Base-by-base conservation (phyloP, 2,888 invertebrate genomes). In the Apamea sordens region DNA sequence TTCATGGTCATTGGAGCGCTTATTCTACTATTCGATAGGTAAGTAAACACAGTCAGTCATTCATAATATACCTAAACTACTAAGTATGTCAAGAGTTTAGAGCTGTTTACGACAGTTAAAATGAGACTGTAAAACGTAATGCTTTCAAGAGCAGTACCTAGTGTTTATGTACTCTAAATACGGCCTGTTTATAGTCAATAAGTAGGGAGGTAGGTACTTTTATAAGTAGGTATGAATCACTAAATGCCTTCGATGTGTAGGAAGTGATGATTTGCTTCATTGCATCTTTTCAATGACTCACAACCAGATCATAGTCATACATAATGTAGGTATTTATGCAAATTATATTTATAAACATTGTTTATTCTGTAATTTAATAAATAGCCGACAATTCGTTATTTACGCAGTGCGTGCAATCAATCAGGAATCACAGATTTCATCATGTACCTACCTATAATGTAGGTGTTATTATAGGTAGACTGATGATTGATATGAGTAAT, bases 11-110 rank as follows among this genome's bases (percentile, higher is more conserved):
- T 97, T 68, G 98, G 97, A 67, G 97, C 98, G 1, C 85, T 98
- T 1, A 97, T 98, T 83, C 92, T 97, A 24, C 87, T 97, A 36
- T 92, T 97, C 77, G 97, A 97, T 94, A 94, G 95, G 97, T 97
- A 92, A 94, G 97, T 88, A 65, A n/a, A 56, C n/a, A 74, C 8
- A 69, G 32, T 5, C 10, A 59, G 11, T 59, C 56, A n/a, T n/a
- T 59, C 56, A n/a, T n/a, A 24, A 4, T 56, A 56, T n/a, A 36
- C 61, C 32, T n/a, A 53, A 41, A 67, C 28, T 74, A 65, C 61
- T 71, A 41, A 41, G 41, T 41, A 67, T 69, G 47, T 79, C 56
- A 32, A 65, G 63, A 73, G 56, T 70, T 73, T 75, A 50, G n/a
- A 78, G 18, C n/a, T 47, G 28, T 75, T 82, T 76, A 82, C 65